Evolutionary conservation across 2,797 vertebrate genomes (phyloP).

Genomic region (Sebastes taczanowskii): DNA sequence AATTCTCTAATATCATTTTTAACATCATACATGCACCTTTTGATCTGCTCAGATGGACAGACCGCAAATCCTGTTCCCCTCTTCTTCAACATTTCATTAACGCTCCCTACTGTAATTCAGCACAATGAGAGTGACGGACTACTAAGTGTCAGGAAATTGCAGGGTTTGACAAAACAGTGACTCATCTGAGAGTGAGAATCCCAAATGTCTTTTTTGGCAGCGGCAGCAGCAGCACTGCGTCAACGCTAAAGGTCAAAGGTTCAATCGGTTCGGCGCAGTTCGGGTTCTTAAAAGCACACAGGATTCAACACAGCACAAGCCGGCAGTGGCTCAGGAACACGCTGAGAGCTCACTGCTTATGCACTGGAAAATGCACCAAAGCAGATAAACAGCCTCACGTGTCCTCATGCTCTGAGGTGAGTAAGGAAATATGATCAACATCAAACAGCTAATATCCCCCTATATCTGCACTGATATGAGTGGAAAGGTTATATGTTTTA

Average conservation of each 20-base stretch:
- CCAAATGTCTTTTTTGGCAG: conserved; percentile 62
- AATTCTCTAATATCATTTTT: not conserved
- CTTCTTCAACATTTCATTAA: conserved; percentile 12
- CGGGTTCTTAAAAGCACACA: conserved; percentile 22
- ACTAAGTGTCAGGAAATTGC: conserved; percentile 56
- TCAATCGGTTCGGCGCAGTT: conserved; percentile 38
- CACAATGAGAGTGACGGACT: conserved; percentile 25
- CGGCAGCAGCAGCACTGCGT: conserved; percentile 7
- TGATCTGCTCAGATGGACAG: not conserved
- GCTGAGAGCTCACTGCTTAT: conserved; percentile 18
- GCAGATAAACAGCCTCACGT: conserved; percentile 38
- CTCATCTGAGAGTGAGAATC: conserved; percentile 50
- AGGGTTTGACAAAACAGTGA: conserved; percentile 67
- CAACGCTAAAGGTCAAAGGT: conserved; percentile 63
- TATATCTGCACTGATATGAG: not conserved
- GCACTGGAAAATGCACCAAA: conserved; percentile 37
- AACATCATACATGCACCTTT: not conserved
- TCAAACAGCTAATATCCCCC: not conserved
- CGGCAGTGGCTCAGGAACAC: conserved; percentile 2
- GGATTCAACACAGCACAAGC: conserved; percentile 11
- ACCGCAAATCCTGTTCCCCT: not conserved
- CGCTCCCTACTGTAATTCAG: not conserved
- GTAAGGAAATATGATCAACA: not conserved
- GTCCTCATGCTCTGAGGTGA: not conserved
- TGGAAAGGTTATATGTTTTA: not conserved